Evolutionary conservation across 2,113 vertebrate genomes (phyloP), one percentile per base, ranked within the genome.

Genomic region (Halcyon senegalensis): DNA sequence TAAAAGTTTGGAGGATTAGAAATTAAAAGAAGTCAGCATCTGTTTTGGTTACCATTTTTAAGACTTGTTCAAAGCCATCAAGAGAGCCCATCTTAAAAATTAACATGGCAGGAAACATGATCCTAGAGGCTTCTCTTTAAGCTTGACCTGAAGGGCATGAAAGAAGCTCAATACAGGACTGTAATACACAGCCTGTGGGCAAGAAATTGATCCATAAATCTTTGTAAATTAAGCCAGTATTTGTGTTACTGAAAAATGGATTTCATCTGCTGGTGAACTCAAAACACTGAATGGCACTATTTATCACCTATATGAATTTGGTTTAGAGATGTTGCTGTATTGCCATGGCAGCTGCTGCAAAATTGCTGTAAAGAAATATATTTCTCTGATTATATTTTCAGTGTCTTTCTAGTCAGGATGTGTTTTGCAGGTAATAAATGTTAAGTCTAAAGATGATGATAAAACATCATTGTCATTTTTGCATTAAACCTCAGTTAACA

Each of bases 151-250:
- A 67, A 80, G 85, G 79, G 59, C 46, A 63, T 13, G 72, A 58
- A 78, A 90, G 39, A 25, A 91, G 30, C 56, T 93, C 89, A 89
- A 84, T 70, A 83, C 24, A 48, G 43, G 75, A 83, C 55, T 64
- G 76, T 48, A 35, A 86, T 77, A 33, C 63, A 59, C 69, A 92
- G 60, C 59, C 62, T 46, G 70, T 3, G 3, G 72, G 33, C 64
- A 91, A 95, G 76, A 94, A 95, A 95, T 80, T 90, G 88, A 97
- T 94, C 79, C 56, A 88, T 84, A 90, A 88, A 92, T 93, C 86
- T 90, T 90, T 83, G 43, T 59, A 94, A 88, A 95, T 91, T 80
- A 80, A 88, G 56, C 25, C 41, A 75, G 20, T 30, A n/a, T 95
- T 94, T 88, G 76, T 70, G 60, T 59, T 94, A 48, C 67, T 92